These are phyloP conservation scores for Hecatera dysodea DNA, from an alignment of 2,888 invertebrate species.

Conservation along the genomic window DNA sequence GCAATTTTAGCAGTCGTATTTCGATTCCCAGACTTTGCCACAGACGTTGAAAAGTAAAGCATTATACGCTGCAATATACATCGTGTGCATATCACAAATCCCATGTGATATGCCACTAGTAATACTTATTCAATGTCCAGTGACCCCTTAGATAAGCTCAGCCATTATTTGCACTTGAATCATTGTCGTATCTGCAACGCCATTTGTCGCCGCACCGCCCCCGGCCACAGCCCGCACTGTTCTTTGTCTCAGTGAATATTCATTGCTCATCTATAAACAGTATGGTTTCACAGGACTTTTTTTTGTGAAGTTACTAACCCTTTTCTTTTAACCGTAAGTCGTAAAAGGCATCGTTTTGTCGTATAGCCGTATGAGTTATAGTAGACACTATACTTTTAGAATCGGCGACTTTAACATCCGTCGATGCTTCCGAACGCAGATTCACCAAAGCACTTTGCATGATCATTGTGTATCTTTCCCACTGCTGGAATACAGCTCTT, in stretches of 20 bases:
- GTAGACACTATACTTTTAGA: slow-evolving; percentile 9
- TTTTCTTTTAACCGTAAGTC: slow-evolving; percentile 36
- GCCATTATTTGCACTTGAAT: slow-evolving; percentile 82
- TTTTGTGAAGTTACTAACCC: slow-evolving; percentile 25
- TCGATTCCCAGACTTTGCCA: not conserved
- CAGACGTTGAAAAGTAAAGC: slow-evolving; percentile 4
- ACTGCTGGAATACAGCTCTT: not conserved
- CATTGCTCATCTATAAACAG: slow-evolving; percentile 72
- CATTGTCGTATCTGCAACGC: slow-evolving; percentile 76
- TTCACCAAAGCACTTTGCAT: not conserved
- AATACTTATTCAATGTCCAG: slow-evolving; percentile 68
- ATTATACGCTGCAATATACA: slow-evolving; percentile 1
- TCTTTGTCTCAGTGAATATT: slow-evolving; percentile 79
- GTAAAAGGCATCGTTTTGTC: slow-evolving; percentile 34
- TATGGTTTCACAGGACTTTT: slow-evolving; percentile 51
- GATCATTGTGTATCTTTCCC: not conserved
- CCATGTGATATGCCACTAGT: slow-evolving; percentile 46
- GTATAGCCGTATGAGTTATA: slow-evolving; percentile 10
- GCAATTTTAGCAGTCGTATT: not conserved
- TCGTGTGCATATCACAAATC: slow-evolving; percentile 47
- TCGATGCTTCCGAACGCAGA: not conserved
- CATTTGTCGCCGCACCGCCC: slow-evolving; percentile 73
- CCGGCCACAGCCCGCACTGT: slow-evolving; percentile 58
- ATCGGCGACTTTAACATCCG: not conserved
- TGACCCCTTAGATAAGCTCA: slow-evolving; percentile 74